Base-by-base conservation (phyloP, 2,113 vertebrate species). In the Mesitornis unicolor region DNA sequence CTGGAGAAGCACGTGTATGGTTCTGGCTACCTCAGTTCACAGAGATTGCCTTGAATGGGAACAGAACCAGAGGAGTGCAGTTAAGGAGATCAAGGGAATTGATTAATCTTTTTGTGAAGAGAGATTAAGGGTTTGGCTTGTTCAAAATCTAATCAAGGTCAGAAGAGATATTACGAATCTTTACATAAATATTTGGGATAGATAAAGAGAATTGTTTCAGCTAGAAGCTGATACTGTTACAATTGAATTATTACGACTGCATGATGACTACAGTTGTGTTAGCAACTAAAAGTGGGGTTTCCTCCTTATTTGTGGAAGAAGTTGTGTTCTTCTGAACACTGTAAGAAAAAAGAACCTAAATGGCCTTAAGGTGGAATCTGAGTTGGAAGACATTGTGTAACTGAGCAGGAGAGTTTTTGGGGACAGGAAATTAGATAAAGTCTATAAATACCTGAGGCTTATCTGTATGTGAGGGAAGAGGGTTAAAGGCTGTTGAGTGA, bases 401-500 rank as follows among this genome's bases (percentile, higher is more conserved):
- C 84, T 42, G 21, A 29, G 47, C 5, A 2, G 50, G 84, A 68
- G 75, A 59, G 42, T 22, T 78, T 45, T 6, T 75, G 50, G 8
- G 84, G 69, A 56, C 92, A 95, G 90, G 93, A 95, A 91, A 93
- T 89, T 47, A 65, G 93, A 64, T 92, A 13, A 94, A 75, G 42
- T 9, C 90, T 89, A 91, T 93, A 95, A 95, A 95, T 95, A 93
- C 65, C 92, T n/a, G 74, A 54, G 84, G 87, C 69, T 97, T 82
- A 94, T 64, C 81, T 38, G 1, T 2, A 75, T 8, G 5, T 6
- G 2, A 45, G 59, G 53, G 31, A 60, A 75, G 86, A 69, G 60
- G 13, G 73, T 68, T 81, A 84, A 50, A 54, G 56, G 92, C 78
- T 67, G 10, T 26, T 24, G 73, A 48, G 80, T 53, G n/a, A 11